Evolutionary conservation across 2,888 invertebrate genomes (phyloP), one percentile per base, ranked within the genome.

Genomic region (Pachymerium ferrugineum): DNA sequence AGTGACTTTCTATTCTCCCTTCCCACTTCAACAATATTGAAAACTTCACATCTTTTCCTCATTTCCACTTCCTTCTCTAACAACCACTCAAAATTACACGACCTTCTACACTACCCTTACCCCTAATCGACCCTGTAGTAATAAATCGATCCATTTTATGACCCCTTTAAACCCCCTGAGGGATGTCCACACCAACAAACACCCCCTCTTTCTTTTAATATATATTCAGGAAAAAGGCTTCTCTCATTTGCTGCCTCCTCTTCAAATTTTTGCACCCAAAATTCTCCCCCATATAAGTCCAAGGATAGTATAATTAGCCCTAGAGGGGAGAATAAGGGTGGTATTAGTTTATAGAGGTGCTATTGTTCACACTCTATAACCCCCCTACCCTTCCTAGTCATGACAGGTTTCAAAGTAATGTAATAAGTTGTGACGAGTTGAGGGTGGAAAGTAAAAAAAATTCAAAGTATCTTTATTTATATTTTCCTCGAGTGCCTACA

Each of bases 261-360:
- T 25, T 62, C 25, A 62, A 62, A 28, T 62, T 28, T 62, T 28
- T n/a, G n/a, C n/a, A n/a, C 12, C 6, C 0, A 10, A 25, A 54
- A 54, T 54, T 54, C 25, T 6, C 19, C 47, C 25, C 54, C 28
- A 62, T 62, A 62, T 62, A 25, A 10, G 22, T 62, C 25, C 28
- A 62, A 62, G 28, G 62, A 62, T 62, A 62, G 62, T 62, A 62
- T 62, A 62, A 62, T 62, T 62, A 62, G 62, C 62, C 62, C 62
- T 62, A 62, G 62, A 62, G 62, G 62, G 38, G 10, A 62, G 62
- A 62, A 62, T 62, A 22, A 62, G 62, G 62, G 62, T 62, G 12
- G 62, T 62, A 62, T 62, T 62, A 62, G 62, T 62, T 62, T 62
- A 62, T 62, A 62, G 62, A 62, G 14, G 62, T 62, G 62, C 62